Percentiles rank a stretch among this genome's conserved stretches.
These are phyloP conservation scores for Aphis gossypii DNA, from an alignment of 1,140 invertebrate genomes.

Conservation along the genomic window DNA sequence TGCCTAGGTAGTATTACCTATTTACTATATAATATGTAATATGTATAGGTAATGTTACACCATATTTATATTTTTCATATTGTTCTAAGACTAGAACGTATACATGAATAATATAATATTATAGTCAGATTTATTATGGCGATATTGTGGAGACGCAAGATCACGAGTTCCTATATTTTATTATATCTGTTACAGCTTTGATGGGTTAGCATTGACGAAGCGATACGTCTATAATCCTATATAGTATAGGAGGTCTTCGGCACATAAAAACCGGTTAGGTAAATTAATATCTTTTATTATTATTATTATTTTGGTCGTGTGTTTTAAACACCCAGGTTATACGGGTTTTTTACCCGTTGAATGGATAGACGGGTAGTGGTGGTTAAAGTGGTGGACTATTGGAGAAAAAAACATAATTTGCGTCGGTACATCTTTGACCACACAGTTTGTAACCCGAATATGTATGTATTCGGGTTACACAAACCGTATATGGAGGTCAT, in stretches of 20 bases:
- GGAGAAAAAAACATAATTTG: conserved; percentile 43
- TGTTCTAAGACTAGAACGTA: neutral
- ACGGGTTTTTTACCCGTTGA: conserved; percentile 25
- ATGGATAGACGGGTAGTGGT: neutral
- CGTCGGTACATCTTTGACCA: conserved; percentile 53
- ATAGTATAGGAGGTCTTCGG: neutral
- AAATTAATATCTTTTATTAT: conserved; percentile 53
- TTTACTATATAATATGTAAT: neutral
- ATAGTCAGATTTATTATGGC: neutral
- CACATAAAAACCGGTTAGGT: conserved; percentile 27
- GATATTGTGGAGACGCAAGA: neutral
- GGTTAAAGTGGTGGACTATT: neutral
- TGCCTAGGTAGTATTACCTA: neutral
- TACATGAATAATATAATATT: neutral
- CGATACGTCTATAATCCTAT: neutral
- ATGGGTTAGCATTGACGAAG: neutral
- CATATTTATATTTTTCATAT: conserved; percentile 1
- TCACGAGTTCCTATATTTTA: neutral
- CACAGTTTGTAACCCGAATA: conserved; percentile 45
- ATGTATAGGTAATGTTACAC: neutral
- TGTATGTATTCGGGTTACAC: conserved; percentile 36
- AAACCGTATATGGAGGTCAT: conserved; percentile 31
- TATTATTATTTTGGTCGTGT: conserved; percentile 22
- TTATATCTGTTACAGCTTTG: neutral
- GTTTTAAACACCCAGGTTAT: conserved; percentile 28